phyloP scores from a whole-genome alignment of 2,888 invertebrate genomes.

The Dryocosmus kuriphilus region DNA sequence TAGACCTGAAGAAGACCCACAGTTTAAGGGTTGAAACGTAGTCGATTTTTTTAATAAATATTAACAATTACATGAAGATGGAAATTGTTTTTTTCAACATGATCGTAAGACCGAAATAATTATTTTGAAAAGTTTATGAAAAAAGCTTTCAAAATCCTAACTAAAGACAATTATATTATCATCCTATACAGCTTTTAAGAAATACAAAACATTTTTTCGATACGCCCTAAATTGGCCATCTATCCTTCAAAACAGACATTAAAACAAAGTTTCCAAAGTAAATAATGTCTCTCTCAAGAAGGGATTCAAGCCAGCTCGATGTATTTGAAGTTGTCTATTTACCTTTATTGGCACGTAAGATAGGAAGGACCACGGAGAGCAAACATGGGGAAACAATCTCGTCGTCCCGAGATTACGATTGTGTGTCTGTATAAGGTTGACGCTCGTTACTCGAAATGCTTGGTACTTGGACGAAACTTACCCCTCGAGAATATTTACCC shows the following conservation, averaged over 20 bases:
- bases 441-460: conserved; percentile 45
- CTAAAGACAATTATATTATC: too few relatives aligned
- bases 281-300: neutral
- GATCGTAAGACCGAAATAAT: too few relatives aligned
- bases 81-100: too few relatives aligned
- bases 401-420: conserved; percentile 22
- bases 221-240: too few relatives aligned
- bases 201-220: too few relatives aligned
- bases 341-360: conserved; percentile 25
- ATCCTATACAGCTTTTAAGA: too few relatives aligned
- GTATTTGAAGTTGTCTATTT: neutral
- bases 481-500: conserved; percentile 68
- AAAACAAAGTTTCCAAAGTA: neutral
- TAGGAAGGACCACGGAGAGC: neutral
- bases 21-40: too few relatives aligned
- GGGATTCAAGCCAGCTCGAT: neutral
- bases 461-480: conserved; percentile 59
- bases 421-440: conserved; percentile 10
- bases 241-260: neutral
- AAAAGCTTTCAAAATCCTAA: too few relatives aligned
- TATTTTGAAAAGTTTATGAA: too few relatives aligned
- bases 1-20: too few relatives aligned
- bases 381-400: conserved; percentile 27
- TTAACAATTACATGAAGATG: too few relatives aligned
- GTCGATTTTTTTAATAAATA: too few relatives aligned